These are phyloP conservation scores for Drosophila ercepeae DNA, from an alignment of 1,140 invertebrate species.

Conservation along the genomic window DNA sequence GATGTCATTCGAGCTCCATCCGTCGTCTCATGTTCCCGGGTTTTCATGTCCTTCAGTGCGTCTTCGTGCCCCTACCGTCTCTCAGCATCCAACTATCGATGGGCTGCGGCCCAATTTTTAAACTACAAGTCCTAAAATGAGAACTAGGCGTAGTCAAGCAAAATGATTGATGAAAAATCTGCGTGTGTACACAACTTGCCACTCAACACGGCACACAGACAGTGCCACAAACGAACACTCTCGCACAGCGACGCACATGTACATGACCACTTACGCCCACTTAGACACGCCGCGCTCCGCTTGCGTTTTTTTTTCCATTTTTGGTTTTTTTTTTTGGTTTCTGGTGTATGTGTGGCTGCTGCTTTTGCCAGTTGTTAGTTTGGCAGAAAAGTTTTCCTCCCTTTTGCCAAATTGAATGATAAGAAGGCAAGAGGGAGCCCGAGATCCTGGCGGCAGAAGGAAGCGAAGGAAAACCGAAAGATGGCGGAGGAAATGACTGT, in stretches of 20 bases:
- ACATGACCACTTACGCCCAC: slow-evolving; percentile 58
- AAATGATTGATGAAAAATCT: slow-evolving; percentile 78
- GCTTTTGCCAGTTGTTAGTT: slow-evolving; percentile 61
- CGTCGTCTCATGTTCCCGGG: slow-evolving; percentile 23
- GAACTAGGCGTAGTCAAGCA: slow-evolving; percentile 51
- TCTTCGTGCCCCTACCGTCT: background rate
- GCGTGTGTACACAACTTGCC: slow-evolving; percentile 72
- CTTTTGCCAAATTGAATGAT: slow-evolving; percentile 74
- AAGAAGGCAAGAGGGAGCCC: slow-evolving; percentile 31
- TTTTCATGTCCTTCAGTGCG: slow-evolving; percentile 1
- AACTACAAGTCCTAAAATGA: slow-evolving; percentile 58
- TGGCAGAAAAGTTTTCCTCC: slow-evolving; percentile 67
- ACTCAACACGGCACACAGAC: slow-evolving; percentile 48
- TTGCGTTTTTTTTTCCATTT: slow-evolving; percentile 25
- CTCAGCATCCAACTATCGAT: slow-evolving; percentile 33
- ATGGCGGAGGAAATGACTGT: slow-evolving; percentile 31
- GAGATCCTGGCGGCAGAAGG: background rate
- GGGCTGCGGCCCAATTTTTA: slow-evolving; percentile 59
- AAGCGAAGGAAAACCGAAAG: no score
- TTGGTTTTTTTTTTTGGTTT: background rate
- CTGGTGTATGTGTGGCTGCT: slow-evolving; percentile 18
- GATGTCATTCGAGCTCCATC: slow-evolving; percentile 20
- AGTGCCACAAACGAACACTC: slow-evolving; percentile 16
- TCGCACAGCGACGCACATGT: slow-evolving; percentile 25
- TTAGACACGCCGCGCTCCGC: slow-evolving; percentile 59